Evolutionary conservation across 1,140 invertebrate species (phyloP).

Genomic region (Formica selysi): DNA sequence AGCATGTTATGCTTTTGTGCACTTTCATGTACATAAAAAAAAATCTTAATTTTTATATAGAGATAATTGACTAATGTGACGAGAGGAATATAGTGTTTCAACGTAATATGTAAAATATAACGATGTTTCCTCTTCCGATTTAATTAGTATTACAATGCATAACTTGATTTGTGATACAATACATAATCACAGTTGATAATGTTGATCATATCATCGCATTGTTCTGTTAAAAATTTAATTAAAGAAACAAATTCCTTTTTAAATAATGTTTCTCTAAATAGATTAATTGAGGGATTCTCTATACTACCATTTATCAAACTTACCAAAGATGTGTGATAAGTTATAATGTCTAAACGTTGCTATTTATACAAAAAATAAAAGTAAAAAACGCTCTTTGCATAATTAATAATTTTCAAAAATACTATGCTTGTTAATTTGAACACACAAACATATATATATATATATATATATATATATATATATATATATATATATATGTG

Average conservation of each 20-base stretch:
- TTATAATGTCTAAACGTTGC: background rate
- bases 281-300: conserved; percentile 13
- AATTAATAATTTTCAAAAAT: conserved; percentile 15
- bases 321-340: conserved; percentile 45
- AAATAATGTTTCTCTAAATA: conserved; percentile 38
- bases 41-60: conserved; percentile 47
- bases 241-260: conserved; percentile 15
- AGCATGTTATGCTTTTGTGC: conserved; percentile 38
- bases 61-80: background rate
- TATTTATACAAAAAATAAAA: conserved; percentile 15
- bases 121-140: conserved; percentile 8
- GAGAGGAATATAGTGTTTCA: background rate
- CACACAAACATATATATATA: too few species aligned
- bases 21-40: conserved; percentile 40
- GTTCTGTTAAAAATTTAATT: conserved; percentile 39
- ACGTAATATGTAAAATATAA: conserved; percentile 35
- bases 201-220: conserved; percentile 18
- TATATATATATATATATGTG: too few species aligned
- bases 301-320: conserved; percentile 15
- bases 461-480: too few species aligned
- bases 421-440: conserved; percentile 15
- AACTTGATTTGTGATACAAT: conserved; percentile 56
- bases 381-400: background rate
- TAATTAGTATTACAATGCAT: conserved; percentile 22
- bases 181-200: conserved; percentile 40